Conservation (phyloP, 2,113 vertebrate genomes). For the Macquaria australasica region DNA sequence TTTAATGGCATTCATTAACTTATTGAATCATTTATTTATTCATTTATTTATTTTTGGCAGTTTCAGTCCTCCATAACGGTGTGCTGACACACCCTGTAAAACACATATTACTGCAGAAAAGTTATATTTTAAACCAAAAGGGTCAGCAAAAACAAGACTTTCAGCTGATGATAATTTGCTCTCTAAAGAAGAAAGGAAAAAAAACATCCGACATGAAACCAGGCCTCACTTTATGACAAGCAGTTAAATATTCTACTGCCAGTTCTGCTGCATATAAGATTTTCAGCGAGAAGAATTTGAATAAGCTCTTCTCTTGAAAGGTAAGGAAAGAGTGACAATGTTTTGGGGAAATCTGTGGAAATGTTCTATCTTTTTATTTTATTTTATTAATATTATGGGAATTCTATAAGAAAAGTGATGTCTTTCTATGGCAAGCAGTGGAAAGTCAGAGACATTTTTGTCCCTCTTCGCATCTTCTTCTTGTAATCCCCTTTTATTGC, state of each 20-base stretch:
- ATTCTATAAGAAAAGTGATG: neutral
- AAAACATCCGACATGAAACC: neutral
- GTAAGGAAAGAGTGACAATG: neutral
- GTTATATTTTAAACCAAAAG: neutral
- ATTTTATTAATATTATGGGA: neutral
- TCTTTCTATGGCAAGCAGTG: neutral
- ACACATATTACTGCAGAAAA: neutral
- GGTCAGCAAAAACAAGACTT: neutral
- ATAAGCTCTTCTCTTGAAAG: conserved; percentile 10
- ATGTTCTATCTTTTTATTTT: neutral
- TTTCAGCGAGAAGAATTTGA: neutral
- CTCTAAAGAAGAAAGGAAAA: neutral
- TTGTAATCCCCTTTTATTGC: conserved; percentile 2
- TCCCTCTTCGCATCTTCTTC: neutral
- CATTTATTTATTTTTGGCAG: too few species aligned
- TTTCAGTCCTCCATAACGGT: too few species aligned
- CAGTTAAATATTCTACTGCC: neutral
- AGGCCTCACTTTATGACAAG: neutral
- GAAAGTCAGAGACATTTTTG: neutral
- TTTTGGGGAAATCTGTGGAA: neutral
- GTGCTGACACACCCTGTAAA: neutral
- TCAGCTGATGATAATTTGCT: conserved; percentile 6
- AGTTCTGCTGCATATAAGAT: neutral
- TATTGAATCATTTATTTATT: too few species aligned
- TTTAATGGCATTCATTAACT: too few species aligned